phyloP scores from a whole-genome alignment of 2,888 invertebrate species.

The Philonicus albiceps region DNA sequence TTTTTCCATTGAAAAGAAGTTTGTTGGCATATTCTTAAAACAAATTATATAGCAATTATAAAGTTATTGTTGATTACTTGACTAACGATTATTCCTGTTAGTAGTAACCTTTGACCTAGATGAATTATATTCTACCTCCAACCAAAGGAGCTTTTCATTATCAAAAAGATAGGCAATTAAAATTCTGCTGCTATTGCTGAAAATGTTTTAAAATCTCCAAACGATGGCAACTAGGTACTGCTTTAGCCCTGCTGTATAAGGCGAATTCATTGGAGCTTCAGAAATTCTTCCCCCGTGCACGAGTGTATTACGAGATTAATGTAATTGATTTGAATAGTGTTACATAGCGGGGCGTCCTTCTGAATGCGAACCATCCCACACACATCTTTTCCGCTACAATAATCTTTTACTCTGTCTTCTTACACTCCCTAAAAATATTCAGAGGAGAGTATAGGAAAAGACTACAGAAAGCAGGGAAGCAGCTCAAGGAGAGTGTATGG shows the following conservation, averaged over 20 bases:
- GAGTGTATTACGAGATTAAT: conserved; percentile 27
- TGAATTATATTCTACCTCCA: not conserved
- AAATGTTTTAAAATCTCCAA: not conserved
- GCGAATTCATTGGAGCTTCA: not conserved
- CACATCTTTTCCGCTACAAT: conserved; percentile 21
- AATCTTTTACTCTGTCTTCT: conserved; percentile 38
- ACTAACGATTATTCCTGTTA: not conserved
- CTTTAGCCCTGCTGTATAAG: not conserved
- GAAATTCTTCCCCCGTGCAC: not conserved
- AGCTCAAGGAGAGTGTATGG: conserved; percentile 30
- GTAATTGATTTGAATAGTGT: conserved; percentile 48
- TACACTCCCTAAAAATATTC: conserved; percentile 28
- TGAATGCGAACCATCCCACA: not conserved
- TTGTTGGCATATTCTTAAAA: not conserved
- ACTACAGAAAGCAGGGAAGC: not conserved
- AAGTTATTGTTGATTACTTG: not conserved
- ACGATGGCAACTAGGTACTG: not conserved
- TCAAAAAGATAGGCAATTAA: not conserved
- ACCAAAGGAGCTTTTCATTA: not conserved
- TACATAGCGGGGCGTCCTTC: conserved; percentile 12
- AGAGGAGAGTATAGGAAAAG: not conserved
- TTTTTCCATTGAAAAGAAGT: no score
- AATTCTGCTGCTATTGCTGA: not conserved
- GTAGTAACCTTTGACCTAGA: not conserved
- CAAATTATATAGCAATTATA: not conserved